Conservation (phyloP, 2,888 invertebrate genomes). For the Camptogramma bilineatum region DNA sequence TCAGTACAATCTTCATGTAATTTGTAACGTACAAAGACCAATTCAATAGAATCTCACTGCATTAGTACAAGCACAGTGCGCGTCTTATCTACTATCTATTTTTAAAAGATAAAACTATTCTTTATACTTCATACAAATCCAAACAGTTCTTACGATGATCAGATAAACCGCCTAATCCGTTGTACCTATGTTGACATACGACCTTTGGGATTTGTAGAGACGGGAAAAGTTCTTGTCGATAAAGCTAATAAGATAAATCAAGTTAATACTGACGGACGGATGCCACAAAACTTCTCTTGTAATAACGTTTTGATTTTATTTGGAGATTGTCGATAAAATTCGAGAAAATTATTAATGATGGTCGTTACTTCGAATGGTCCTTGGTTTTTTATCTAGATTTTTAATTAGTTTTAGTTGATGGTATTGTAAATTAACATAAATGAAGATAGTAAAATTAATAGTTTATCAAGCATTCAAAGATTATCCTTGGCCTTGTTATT, state of each 20-base stretch:
- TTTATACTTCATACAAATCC: conserved; percentile 50
- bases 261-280: conserved; percentile 60
- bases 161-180: conserved; percentile 54
- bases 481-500: neutral
- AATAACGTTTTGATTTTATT: conserved; percentile 63
- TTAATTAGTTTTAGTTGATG: conserved; percentile 37
- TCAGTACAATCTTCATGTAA: conserved; percentile 1
- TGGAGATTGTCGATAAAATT: conserved; percentile 58
- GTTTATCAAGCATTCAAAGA: neutral
- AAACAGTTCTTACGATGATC: conserved; percentile 49
- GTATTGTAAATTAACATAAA: neutral
- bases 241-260: conserved; percentile 77
- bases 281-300: conserved; percentile 58
- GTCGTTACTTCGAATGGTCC: conserved; percentile 52
- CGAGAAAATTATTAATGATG: conserved; percentile 57
- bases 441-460: neutral
- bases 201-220: conserved; percentile 49
- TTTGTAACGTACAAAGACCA: conserved; percentile 29
- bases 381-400: conserved; percentile 36
- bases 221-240: conserved; percentile 67
- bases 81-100: conserved; percentile 75
- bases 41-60: conserved; percentile 42
- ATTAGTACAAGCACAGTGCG: conserved; percentile 45
- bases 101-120: conserved; percentile 70
- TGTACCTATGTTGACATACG: conserved; percentile 49